phyloP scores from a whole-genome alignment of 2,888 invertebrate species.

The Polymixis lichenea region DNA sequence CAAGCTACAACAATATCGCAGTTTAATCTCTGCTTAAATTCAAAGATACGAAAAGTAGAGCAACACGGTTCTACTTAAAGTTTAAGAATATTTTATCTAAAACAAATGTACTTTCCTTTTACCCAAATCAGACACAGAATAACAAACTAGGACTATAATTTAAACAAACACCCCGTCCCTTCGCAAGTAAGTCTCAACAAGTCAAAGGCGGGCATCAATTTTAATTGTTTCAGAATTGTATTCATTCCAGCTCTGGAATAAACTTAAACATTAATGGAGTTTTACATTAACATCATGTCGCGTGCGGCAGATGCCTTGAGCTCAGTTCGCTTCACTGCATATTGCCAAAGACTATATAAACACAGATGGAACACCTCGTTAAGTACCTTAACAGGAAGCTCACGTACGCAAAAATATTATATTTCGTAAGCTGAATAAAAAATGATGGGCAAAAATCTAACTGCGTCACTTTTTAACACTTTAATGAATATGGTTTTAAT shows the following conservation, averaged over 20 bases:
- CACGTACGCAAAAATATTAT: neutral
- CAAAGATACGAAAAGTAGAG: neutral
- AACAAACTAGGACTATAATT: conserved; percentile 48
- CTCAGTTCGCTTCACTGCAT: conserved; percentile 70
- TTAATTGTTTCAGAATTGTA: conserved; percentile 64
- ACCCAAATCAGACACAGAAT: conserved; percentile 24
- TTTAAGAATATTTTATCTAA: neutral
- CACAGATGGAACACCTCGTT: conserved; percentile 13
- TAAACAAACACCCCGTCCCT: conserved; percentile 42
- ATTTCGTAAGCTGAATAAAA: neutral
- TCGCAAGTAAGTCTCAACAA: conserved; percentile 52
- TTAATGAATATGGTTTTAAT: neutral
- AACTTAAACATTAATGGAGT: conserved; percentile 62
- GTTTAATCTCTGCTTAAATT: neutral
- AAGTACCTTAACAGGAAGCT: neutral
- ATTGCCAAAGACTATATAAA: conserved; percentile 39
- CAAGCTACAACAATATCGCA: neutral
- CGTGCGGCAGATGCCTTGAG: conserved; percentile 70
- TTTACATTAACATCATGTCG: conserved; percentile 64
- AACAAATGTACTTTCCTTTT: conserved; percentile 18
- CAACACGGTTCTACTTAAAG: neutral
- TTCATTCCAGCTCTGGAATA: conserved; percentile 53
- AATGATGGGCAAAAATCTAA: neutral
- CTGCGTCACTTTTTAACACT: neutral
- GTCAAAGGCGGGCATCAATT: conserved; percentile 60